Conservation (phyloP, 2,113 vertebrate genomes). For the Centropristis striata region DNA sequence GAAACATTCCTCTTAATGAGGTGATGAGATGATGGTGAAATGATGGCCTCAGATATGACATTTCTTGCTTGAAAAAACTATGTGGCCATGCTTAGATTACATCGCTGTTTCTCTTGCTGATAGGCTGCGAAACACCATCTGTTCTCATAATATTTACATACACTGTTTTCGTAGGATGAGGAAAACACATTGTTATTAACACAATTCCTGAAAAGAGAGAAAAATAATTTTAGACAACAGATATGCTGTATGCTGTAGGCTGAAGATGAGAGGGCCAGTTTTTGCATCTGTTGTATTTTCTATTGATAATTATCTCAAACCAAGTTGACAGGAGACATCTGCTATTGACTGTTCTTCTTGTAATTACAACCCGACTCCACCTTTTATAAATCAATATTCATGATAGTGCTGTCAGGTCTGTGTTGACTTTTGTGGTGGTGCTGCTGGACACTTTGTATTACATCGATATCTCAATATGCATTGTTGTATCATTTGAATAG, state of each 20-base stretch:
- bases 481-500: not conserved
- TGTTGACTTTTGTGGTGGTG: not conserved
- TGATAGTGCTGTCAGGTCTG: not conserved
- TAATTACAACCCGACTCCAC: slow-evolving; percentile 2
- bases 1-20: slow-evolving; percentile 84
- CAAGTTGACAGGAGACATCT: slow-evolving; percentile 38
- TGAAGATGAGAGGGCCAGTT: slow-evolving; percentile 9
- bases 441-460: not conserved
- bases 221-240: slow-evolving; percentile 5
- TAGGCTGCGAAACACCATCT: slow-evolving; percentile 24
- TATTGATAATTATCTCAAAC: slow-evolving; percentile 37
- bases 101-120: slow-evolving; percentile 1
- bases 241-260: not conserved
- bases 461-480: not conserved
- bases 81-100: not conserved
- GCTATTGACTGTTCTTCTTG: slow-evolving; percentile 2
- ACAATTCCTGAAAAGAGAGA: not conserved
- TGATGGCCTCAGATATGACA: not conserved
- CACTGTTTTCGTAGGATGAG: not conserved
- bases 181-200: not conserved
- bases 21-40: slow-evolving; percentile 84
- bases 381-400: slow-evolving; percentile 11
- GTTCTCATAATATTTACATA: slow-evolving; percentile 18
- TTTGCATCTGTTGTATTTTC: slow-evolving; percentile 39
- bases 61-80: not conserved